Conservation (phyloP, 2,113 vertebrate genomes). For the Chaetorhynchus papuensis region DNA sequence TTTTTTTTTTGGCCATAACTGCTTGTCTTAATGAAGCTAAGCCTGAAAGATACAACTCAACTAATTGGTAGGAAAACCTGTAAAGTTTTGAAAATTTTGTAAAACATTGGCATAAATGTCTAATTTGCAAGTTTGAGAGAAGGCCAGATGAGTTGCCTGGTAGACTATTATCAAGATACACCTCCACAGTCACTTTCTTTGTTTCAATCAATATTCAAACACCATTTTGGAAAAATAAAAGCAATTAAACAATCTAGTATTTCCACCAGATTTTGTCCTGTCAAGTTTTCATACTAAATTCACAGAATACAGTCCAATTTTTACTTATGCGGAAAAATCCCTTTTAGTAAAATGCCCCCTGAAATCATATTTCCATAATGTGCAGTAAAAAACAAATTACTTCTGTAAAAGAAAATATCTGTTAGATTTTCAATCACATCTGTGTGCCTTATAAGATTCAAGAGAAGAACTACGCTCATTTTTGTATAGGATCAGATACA, state of each 20-base stretch:
- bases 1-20: background rate
- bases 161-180: background rate
- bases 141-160: background rate
- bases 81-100: background rate
- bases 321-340: background rate
- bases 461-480: background rate
- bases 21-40: background rate
- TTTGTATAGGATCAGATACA: background rate
- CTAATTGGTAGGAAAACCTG: background rate
- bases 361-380: background rate
- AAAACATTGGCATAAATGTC: background rate
- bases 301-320: background rate
- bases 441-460: background rate
- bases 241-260: background rate
- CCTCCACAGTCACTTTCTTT: background rate
- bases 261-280: background rate
- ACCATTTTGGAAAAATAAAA: background rate
- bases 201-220: background rate
- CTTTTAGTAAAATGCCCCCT: background rate
- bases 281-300: accelerated
- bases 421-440: background rate
- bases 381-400: background rate
- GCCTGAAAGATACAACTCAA: background rate
- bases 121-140: background rate
- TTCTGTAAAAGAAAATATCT: background rate